These are phyloP conservation scores for Brachionus angularis DNA, from an alignment of 1,140 invertebrate genomes.

Conservation along the genomic window DNA sequence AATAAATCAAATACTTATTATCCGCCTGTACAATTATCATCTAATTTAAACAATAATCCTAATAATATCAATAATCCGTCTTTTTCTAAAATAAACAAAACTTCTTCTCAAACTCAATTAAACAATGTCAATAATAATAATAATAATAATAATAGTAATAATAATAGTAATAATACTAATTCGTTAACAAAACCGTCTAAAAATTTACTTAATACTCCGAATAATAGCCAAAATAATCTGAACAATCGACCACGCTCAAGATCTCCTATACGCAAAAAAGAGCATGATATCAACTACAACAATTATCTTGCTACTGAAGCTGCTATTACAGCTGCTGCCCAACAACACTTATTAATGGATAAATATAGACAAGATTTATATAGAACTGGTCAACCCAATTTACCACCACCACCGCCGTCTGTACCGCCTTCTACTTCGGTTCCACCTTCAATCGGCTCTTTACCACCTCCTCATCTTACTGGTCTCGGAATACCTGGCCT, in stretches of 20 bases:
- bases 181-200: not conserved
- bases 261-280: not conserved
- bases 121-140: no score
- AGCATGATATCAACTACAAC: not conserved
- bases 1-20: not conserved
- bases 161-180: not conserved
- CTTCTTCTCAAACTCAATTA: not conserved
- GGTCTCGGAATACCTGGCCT: no score
- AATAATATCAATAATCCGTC: no score
- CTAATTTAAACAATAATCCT: no score
- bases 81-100: not conserved
- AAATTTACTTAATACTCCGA: no score
- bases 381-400: not conserved
- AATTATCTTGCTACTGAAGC: constrained; percentile 21
- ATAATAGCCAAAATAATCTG: no score
- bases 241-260: not conserved
- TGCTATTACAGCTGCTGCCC: constrained; percentile 22
- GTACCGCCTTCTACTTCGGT: not conserved
- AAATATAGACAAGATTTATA: constrained; percentile 13
- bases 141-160: no score
- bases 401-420: not conserved
- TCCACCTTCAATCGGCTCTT: not conserved
- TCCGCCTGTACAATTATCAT: no score
- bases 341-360: constrained; percentile 23
- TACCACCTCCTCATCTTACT: no score